Evolutionary conservation across 2,113 vertebrate genomes (phyloP).

Genomic region (Oxyura jamaicensis): DNA sequence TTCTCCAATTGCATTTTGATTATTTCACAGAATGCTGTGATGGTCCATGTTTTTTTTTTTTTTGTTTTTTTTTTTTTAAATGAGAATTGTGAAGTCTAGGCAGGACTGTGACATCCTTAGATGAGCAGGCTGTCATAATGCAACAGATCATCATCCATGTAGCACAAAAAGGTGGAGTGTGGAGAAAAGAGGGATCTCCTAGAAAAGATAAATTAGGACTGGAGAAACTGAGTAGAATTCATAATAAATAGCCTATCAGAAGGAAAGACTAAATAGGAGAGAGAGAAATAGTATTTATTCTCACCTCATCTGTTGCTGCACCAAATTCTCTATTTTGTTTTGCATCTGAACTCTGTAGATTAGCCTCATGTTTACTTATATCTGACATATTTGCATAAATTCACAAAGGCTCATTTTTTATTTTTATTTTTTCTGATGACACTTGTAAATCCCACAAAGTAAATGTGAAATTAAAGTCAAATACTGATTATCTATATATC

Average conservation of each 20-base stretch:
- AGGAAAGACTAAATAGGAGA: not conserved
- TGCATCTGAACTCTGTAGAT: not conserved
- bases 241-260: not conserved
- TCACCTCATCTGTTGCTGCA: not conserved
- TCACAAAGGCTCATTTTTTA: not conserved
- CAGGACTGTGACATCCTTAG: not conserved
- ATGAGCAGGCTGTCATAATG: not conserved
- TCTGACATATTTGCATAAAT: not conserved
- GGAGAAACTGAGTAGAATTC: not conserved
- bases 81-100: not conserved
- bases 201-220: not conserved
- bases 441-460: not conserved
- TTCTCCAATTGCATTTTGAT: not conserved
- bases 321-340: not conserved
- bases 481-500: not conserved
- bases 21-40: not conserved
- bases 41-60: not conserved
- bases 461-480: not conserved
- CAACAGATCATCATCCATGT: not conserved
- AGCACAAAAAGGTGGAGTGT: not conserved
- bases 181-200: not conserved
- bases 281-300: not conserved
- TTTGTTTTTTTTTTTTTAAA: not conserved
- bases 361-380: not conserved
- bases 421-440: not conserved